Conservation (phyloP, 1,140 invertebrate genomes). For the Pantala flavescens region DNA sequence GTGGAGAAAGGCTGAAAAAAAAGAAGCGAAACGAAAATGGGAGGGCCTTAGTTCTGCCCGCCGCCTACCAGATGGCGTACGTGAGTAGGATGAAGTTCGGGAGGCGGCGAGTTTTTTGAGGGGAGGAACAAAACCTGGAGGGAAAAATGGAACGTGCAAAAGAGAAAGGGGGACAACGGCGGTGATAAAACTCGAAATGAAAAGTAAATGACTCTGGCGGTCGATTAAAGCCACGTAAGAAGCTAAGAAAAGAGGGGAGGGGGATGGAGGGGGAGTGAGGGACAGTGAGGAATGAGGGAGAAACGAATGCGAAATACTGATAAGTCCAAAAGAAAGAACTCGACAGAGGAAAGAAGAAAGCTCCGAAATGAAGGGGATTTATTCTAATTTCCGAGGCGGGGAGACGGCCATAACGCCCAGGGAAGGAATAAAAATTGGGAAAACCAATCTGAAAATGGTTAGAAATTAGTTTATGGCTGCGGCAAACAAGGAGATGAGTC, state of each 20-base stretch:
- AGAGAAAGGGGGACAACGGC: slow-evolving; percentile 6
- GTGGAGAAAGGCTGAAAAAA: background rate
- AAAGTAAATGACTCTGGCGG: slow-evolving; percentile 9
- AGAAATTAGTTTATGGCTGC: background rate
- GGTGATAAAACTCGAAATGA: slow-evolving; percentile 14
- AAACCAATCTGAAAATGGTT: background rate
- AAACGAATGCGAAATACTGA: slow-evolving; percentile 13
- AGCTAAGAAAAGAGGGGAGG: background rate
- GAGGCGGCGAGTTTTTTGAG: slow-evolving; percentile 27
- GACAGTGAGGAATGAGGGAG: slow-evolving; percentile 20
- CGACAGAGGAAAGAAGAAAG: background rate
- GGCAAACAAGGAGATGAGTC: background rate
- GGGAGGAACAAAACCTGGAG: slow-evolving; percentile 19
- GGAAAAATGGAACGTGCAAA: background rate
- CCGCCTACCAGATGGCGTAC: slow-evolving; percentile 1
- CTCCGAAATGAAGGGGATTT: background rate
- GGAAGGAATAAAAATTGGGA: background rate
- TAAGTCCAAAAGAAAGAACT: background rate
- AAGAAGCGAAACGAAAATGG: background rate
- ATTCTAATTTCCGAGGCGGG: background rate
- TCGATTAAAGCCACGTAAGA: background rate
- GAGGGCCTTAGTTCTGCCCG: background rate
- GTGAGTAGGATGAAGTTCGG: background rate
- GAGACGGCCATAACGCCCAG: background rate
- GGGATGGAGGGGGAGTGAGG: slow-evolving; percentile 17